Evolutionary conservation across 2,888 invertebrate species (phyloP).

Genomic region (Oscheius onirici): DNA sequence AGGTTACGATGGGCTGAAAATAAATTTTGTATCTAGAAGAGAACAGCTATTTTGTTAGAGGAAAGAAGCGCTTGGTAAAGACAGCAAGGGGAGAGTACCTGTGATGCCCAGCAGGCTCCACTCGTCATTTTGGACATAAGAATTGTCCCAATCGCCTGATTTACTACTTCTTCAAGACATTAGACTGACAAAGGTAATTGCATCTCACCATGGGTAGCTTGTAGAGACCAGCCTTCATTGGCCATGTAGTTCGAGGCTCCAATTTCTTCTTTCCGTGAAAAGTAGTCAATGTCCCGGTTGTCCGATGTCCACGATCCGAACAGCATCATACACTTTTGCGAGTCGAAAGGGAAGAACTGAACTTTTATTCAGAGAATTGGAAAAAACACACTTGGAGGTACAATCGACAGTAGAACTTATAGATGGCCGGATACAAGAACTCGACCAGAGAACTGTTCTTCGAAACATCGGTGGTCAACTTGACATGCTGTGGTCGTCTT

Average conservation of each 20-base stretch:
- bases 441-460: conserved; percentile 28
- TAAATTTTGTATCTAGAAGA: not conserved
- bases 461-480: conserved; percentile 33
- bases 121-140: conserved; percentile 30
- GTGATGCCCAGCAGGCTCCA: conserved; percentile 27
- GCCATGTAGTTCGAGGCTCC: conserved; percentile 38
- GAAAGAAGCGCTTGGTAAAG: not conserved
- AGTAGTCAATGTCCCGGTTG: conserved; percentile 42
- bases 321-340: conserved; percentile 37
- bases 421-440: conserved; percentile 43
- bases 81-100: not conserved
- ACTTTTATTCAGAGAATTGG: not conserved
- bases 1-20: conserved; percentile 35
- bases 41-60: not conserved
- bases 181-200: not conserved
- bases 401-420: conserved; percentile 40
- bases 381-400: conserved; percentile 32
- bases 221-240: conserved; percentile 43
- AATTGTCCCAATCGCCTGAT: conserved; percentile 15
- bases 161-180: not conserved
- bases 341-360: conserved; percentile 41
- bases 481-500: conserved; percentile 38
- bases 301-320: conserved; percentile 42
- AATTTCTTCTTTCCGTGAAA: conserved; percentile 18
- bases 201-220: conserved; percentile 34